Base-by-base conservation (phyloP, 2,797 vertebrate genomes). In the Leptoclinus maculatus region DNA sequence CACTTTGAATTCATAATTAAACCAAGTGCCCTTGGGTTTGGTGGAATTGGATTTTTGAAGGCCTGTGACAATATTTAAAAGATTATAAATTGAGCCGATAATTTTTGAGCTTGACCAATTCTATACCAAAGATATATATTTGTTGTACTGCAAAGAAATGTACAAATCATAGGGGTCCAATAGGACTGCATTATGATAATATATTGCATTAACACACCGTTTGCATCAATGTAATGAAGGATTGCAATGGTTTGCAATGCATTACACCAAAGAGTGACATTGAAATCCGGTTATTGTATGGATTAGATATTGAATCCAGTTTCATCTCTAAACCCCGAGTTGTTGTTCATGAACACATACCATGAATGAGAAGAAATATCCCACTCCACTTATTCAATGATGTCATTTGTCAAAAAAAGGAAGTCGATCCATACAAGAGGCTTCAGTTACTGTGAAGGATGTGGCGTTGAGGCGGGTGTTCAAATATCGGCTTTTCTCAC, bases 1-100 rank as follows among this genome's bases (percentile, higher is more conserved):
- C 32, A 58, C 64, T 68, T 59, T 72, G 76, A 83, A 87, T 86
- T 79, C 68, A 65, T 84, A 84, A 87, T 83, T 83, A 71, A 21
- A 60, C 2, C 0, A 70, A 1, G 2, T 34, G 47, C 23, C 21
- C 41, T 58, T 5, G 12, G 43, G 27, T 54, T 36, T 32, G 12
- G 29, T 16, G 4, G 7, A 47, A 34, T 27, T 21, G 1, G 32
- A 49, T 43, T 77, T 17, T 34, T 57, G 7, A 32, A 41, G 36
- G 38, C 14, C 23, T 32, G 19, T n/a, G 7, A 1, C 17, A 17
- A 19, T 59, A 21, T 54, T 41, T 58, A 34, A 14, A 32, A 57
- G 19, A 54, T 32, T 23, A 56, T 29, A 6, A 4, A 10, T 12
- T n/a, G 7, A 63, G 36, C 51, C 3, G 34, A 32, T 6, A 6